phyloP scores from a whole-genome alignment of 1,140 invertebrate genomes.

The Camponotus floridanus region DNA sequence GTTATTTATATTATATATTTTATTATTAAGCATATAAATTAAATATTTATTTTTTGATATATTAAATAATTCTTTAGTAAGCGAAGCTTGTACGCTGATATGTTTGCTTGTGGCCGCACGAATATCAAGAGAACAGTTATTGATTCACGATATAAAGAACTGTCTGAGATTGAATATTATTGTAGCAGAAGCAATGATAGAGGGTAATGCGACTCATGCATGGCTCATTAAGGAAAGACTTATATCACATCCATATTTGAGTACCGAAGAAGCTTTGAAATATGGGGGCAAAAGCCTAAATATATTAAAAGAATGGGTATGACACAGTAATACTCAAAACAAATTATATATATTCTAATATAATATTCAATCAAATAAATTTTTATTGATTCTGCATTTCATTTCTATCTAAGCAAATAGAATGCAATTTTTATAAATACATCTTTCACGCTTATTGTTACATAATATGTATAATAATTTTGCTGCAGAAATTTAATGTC shows the following conservation, averaged over 20 bases:
- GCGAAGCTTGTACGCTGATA: slow-evolving; percentile 84
- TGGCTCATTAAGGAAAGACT: slow-evolving; percentile 78
- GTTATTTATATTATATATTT: slow-evolving; percentile 18
- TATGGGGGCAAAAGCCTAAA: slow-evolving; percentile 78
- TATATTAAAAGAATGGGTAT: slow-evolving; percentile 84
- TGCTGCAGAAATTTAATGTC: slow-evolving; percentile 80
- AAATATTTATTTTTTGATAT: neutral
- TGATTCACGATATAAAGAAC: slow-evolving; percentile 75
- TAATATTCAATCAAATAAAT: slow-evolving; percentile 18
- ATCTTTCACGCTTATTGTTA: neutral
- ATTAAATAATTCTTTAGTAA: slow-evolving; percentile 67
- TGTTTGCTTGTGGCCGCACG: slow-evolving; percentile 82
- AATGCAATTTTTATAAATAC: slow-evolving; percentile 6
- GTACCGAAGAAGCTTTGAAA: slow-evolving; percentile 80
- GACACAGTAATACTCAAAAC: neutral
- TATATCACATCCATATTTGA: slow-evolving; percentile 81
- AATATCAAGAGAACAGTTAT: slow-evolving; percentile 74
- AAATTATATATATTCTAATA: neutral
- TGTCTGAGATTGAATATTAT: slow-evolving; percentile 75
- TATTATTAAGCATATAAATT: slow-evolving; percentile 14
- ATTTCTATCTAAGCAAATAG: neutral
- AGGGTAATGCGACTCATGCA: slow-evolving; percentile 81
- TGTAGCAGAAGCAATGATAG: slow-evolving; percentile 82
- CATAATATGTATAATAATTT: slow-evolving; percentile 19
- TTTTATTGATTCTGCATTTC: neutral